Percentiles rank a stretch among this genome's conserved stretches.
These are phyloP conservation scores for Nomada hirtipes DNA, from an alignment of 2,888 invertebrate genomes.

Conservation along the genomic window DNA sequence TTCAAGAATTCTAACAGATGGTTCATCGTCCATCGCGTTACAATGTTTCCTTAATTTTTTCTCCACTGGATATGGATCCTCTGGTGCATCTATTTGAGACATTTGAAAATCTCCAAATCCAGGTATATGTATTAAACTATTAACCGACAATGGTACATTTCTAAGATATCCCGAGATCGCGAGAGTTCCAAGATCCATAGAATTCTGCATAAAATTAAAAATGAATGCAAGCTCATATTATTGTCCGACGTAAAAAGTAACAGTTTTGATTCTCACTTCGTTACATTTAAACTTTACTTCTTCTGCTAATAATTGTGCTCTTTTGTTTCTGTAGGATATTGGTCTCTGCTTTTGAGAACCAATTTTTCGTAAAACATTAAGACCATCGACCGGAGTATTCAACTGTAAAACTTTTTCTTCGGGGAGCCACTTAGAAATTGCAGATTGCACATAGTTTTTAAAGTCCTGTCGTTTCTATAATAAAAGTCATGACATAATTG, in stretches of 20 bases:
- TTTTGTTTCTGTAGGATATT: constrained; percentile 90
- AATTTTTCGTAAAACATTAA: constrained; percentile 91
- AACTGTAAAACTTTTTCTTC: constrained; percentile 92
- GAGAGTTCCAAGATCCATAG: constrained; percentile 87
- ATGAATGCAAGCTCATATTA: not conserved
- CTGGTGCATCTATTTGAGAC: constrained; percentile 89
- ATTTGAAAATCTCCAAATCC: constrained; percentile 98
- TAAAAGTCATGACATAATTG: constrained; percentile 1
- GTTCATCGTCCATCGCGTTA: constrained; percentile 75
- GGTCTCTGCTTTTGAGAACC: constrained; percentile 93
- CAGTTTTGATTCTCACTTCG: constrained; percentile 77
- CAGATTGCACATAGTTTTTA: constrained; percentile 88
- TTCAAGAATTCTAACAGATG: constrained; percentile 85
- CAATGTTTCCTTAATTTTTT: constrained; percentile 75
- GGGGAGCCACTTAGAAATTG: constrained; percentile 90
- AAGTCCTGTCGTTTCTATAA: constrained; percentile 87
- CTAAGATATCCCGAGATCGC: constrained; percentile 95
- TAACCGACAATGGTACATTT: constrained; percentile 93
- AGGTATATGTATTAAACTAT: constrained; percentile 95
- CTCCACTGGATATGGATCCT: constrained; percentile 89
- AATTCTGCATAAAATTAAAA: constrained; percentile 59
- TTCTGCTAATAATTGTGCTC: constrained; percentile 95
- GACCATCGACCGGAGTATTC: constrained; percentile 90
- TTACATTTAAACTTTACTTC: constrained; percentile 88
- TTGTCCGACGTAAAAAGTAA: not conserved